phyloP scores from a whole-genome alignment of 1,140 invertebrate species.

The Harpegnathos saltator region DNA sequence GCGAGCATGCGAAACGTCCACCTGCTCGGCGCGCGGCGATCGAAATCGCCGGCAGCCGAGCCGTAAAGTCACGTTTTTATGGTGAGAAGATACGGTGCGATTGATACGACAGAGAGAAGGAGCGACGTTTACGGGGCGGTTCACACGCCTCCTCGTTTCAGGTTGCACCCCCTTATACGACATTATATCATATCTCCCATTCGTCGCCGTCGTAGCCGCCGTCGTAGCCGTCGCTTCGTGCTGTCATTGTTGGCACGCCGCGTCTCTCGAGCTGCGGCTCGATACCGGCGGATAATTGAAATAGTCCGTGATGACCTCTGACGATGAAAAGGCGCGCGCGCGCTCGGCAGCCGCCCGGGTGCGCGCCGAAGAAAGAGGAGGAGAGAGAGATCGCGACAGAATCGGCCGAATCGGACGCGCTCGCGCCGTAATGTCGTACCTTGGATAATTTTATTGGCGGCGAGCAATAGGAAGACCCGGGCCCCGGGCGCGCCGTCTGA shows the following conservation, averaged over 20 bases:
- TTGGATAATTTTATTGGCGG: conserved; percentile 83
- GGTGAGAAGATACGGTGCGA: conserved; percentile 63
- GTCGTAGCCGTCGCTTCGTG: too few relatives aligned
- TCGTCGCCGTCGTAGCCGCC: conserved; percentile 4
- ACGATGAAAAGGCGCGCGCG: conserved; percentile 16
- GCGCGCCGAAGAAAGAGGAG: too few relatives aligned
- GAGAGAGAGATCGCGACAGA: not conserved
- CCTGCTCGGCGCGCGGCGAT: conserved; percentile 33
- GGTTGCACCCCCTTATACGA: not conserved
- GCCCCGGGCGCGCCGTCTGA: conserved; percentile 62
- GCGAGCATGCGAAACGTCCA: conserved; percentile 35
- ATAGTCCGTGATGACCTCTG: conserved; percentile 68
- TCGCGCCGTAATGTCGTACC: conserved; percentile 79
- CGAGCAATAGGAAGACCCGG: conserved; percentile 51
- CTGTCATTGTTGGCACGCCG: too few relatives aligned
- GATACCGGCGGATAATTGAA: conserved; percentile 79
- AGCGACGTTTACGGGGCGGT: conserved; percentile 51
- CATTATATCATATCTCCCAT: conserved; percentile 20
- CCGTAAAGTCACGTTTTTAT: conserved; percentile 75
- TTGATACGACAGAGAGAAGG: too few relatives aligned
- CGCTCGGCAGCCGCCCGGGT: too few relatives aligned
- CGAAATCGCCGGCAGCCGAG: conserved; percentile 34
- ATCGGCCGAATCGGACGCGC: conserved; percentile 23
- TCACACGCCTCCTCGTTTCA: conserved; percentile 80
- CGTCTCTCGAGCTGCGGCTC: conserved; percentile 28